Evolutionary conservation across 1,140 invertebrate species (phyloP).

Genomic region (Plectrocnemia conspersa): DNA sequence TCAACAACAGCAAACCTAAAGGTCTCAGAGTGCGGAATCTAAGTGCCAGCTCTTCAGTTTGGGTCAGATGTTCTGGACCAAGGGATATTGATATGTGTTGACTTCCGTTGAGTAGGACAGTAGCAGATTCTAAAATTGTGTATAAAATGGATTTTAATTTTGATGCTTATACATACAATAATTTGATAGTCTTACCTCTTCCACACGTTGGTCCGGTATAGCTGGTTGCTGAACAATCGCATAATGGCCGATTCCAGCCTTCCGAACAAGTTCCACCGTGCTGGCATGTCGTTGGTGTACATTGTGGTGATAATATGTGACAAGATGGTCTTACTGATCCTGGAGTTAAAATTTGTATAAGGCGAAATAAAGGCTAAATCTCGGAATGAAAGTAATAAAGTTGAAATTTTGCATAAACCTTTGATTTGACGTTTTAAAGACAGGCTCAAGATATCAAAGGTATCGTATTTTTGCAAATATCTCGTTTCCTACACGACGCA

Average conservation of each 20-base stretch:
- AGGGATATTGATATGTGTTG: constrained; percentile 79
- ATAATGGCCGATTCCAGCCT: constrained; percentile 95
- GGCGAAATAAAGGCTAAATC: too few species aligned
- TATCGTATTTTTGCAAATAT: too few species aligned
- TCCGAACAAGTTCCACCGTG: constrained; percentile 86
- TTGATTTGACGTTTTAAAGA: too few species aligned
- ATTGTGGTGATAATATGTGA: constrained; percentile 75
- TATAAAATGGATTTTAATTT: constrained; percentile 1
- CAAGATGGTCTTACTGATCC: constrained; percentile 81
- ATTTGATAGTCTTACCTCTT: constrained; percentile 57
- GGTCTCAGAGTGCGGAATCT: constrained; percentile 81
- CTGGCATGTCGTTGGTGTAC: constrained; percentile 79
- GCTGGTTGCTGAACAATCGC: constrained; percentile 87
- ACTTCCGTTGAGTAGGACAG: constrained; percentile 81
- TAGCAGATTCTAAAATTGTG: constrained; percentile 68
- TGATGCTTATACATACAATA: constrained; percentile 6
- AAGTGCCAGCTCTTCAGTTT: constrained; percentile 87
- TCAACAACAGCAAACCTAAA: constrained; percentile 66
- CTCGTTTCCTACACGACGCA: too few species aligned
- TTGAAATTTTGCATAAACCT: too few species aligned
- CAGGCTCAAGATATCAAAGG: neutral
- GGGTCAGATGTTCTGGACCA: constrained; percentile 75
- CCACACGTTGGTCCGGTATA: constrained; percentile 90
- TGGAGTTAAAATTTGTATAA: constrained; percentile 42
- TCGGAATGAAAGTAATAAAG: too few species aligned